Evolutionary conservation across 1,140 invertebrate genomes (phyloP).

Genomic region (Epicauta chinensis): DNA sequence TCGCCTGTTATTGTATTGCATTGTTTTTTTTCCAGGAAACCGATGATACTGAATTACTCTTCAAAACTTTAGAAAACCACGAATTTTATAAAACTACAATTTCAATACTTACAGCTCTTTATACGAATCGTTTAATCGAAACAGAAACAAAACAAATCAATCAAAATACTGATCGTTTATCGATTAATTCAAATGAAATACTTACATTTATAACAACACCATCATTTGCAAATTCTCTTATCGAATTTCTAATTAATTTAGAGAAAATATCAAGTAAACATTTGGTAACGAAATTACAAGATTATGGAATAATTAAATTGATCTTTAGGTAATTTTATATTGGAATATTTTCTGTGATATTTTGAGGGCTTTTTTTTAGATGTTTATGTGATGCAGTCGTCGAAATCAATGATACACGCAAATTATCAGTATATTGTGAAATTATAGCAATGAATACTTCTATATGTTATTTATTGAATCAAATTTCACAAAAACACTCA

Average conservation of each 20-base stretch:
- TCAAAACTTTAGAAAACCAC: conserved; percentile 13
- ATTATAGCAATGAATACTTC: conserved; percentile 47
- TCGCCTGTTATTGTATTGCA: background rate
- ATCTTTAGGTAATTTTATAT: no score
- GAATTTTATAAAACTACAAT: conserved; percentile 12
- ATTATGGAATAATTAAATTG: conserved; percentile 5
- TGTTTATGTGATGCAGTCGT: conserved; percentile 37
- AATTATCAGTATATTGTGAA: conserved; percentile 43
- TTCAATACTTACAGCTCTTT: no score
- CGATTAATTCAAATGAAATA: no score
- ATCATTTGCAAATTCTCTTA: conserved; percentile 1
- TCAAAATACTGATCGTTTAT: no score
- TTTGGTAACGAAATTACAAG: background rate
- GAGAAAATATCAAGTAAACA: conserved; percentile 1
- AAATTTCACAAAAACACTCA: conserved; percentile 39
- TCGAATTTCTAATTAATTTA: background rate
- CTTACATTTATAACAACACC: conserved; percentile 1
- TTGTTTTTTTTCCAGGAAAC: conserved; percentile 5
- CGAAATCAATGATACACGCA: conserved; percentile 32
- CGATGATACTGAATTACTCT: conserved; percentile 2
- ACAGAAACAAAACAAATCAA: no score
- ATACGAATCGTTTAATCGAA: no score
- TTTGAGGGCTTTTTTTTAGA: conserved; percentile 30
- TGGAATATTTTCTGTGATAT: background rate
- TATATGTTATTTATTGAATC: conserved; percentile 44